Conservation (phyloP, 2,797 vertebrate genomes). For the Luscinia megarhynchos region DNA sequence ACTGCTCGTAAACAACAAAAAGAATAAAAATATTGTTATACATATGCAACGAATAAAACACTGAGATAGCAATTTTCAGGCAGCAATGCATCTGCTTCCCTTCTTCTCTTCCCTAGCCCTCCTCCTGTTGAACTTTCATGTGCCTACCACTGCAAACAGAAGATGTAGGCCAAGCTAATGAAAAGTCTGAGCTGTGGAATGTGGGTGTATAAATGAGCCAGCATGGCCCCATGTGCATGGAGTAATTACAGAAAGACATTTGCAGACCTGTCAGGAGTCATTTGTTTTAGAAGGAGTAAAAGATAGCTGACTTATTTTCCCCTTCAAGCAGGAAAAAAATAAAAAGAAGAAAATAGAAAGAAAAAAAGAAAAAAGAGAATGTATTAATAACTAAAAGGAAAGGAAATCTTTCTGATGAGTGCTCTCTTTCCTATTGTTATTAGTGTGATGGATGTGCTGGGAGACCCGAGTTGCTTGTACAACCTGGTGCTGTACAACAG, state of each 20-base stretch:
- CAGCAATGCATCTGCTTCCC: neutral
- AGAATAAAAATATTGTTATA: neutral
- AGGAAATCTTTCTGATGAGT: neutral
- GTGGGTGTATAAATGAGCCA: constrained; percentile 37
- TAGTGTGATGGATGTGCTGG: neutral
- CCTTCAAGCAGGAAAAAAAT: neutral
- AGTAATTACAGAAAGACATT: constrained; percentile 37
- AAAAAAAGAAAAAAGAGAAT: neutral
- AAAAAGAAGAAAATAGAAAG: neutral
- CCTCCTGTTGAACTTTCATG: neutral
- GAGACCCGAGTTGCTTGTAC: neutral
- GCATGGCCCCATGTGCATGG: neutral
- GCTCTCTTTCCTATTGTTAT: neutral
- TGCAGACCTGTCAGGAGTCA: constrained; percentile 28
- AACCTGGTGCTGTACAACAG: neutral
- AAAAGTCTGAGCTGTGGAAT: neutral
- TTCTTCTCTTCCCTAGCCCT: neutral
- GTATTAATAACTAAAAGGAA: constrained; percentile 17
- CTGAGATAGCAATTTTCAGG: neutral
- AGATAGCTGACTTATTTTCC: constrained; percentile 1
- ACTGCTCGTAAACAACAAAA: neutral
- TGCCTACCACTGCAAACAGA: constrained; percentile 26
- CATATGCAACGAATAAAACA: neutral
- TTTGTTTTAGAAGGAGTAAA: constrained; percentile 31
- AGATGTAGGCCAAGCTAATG: constrained; percentile 5